Conservation (phyloP, 2,797 vertebrate genomes). For the Parauchenoglanis punctatus region DNA sequence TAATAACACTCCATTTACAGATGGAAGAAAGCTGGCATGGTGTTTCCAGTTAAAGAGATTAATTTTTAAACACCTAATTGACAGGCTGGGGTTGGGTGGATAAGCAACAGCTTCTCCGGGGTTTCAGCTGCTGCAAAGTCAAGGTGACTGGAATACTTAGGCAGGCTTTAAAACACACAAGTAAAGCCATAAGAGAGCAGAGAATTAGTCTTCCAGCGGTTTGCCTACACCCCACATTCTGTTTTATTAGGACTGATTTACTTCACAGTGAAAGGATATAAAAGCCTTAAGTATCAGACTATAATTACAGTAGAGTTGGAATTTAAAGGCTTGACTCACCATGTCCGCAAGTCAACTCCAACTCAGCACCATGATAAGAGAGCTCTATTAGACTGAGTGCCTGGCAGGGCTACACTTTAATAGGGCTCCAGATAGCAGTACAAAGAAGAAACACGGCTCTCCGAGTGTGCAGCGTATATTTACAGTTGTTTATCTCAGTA, state of each 20-base stretch:
- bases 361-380: constrained; percentile 76
- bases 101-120: constrained; percentile 80
- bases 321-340: constrained; percentile 84
- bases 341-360: constrained; percentile 79
- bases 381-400: constrained; percentile 65
- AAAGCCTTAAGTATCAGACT: constrained; percentile 80
- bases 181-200: constrained; percentile 66
- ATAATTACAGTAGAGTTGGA: constrained; percentile 82
- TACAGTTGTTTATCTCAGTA: constrained; percentile 77
- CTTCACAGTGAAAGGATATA: constrained; percentile 83
- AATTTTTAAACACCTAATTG: constrained; percentile 90
- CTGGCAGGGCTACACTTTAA: constrained; percentile 73
- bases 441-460: constrained; percentile 69
- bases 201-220: constrained; percentile 80
- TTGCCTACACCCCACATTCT: constrained; percentile 74
- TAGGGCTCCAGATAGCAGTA: constrained; percentile 71
- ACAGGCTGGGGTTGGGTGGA: constrained; percentile 82
- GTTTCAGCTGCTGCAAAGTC: constrained; percentile 80
- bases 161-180: constrained; percentile 72
- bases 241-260: constrained; percentile 85
- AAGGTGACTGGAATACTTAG: constrained; percentile 83
- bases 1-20: constrained; percentile 88
- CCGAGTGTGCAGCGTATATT: constrained; percentile 75
- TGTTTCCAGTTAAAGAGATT: constrained; percentile 88
- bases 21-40: constrained; percentile 80